Conservation (phyloP, 2,113 vertebrate genomes). For the Zosterops borbonicus region DNA sequence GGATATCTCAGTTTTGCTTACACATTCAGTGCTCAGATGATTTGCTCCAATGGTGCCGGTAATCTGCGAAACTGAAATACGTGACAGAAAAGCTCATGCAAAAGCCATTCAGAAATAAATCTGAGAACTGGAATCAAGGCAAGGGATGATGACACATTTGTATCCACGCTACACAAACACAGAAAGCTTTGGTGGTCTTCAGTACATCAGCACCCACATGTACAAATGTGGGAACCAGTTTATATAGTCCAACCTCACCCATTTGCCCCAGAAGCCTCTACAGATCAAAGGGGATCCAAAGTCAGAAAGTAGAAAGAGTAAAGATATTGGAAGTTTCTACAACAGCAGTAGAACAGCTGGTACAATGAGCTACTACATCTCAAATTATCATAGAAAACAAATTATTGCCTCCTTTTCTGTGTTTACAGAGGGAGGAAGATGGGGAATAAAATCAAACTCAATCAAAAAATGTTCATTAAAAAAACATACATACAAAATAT, state of each 20-base stretch:
- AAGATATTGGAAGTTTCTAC: background rate
- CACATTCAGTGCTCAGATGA: slow-evolving; percentile 18
- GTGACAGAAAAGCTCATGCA: background rate
- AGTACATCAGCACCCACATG: background rate
- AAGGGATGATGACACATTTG: background rate
- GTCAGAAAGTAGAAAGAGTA: background rate
- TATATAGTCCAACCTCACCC: background rate
- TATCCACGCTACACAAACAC: background rate
- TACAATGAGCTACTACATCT: background rate
- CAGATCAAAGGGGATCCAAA: background rate
- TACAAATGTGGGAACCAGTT: background rate
- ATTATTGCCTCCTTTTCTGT: background rate
- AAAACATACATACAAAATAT: background rate
- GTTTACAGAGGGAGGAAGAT: background rate
- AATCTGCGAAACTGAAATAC: slow-evolving; percentile 29
- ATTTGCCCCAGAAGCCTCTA: background rate
- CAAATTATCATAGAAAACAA: background rate
- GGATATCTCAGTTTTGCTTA: slow-evolving; percentile 39
- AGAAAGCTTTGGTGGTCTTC: background rate
- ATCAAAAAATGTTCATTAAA: background rate
- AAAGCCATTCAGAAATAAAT: slow-evolving; percentile 6
- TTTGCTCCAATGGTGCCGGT: background rate
- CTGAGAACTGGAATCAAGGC: background rate
- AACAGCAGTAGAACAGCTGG: background rate
- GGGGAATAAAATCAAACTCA: background rate